Evolutionary conservation across 2,113 vertebrate species (phyloP), one percentile per base, ranked within the genome.

Genomic region (Gymnobelideus leadbeateri): DNA sequence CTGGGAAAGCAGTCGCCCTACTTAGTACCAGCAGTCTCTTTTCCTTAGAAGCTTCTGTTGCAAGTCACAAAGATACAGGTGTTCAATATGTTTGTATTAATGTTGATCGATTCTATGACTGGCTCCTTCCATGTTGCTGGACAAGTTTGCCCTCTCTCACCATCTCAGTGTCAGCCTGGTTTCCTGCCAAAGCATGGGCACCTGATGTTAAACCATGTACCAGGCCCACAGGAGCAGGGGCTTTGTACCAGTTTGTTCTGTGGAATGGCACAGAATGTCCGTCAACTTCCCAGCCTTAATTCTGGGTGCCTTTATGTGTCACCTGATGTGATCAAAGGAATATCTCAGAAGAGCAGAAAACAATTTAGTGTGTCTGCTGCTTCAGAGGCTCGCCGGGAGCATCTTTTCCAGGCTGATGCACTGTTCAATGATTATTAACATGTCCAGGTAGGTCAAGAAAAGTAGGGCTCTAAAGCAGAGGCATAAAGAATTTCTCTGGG

Each of bases 361-460:
- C 26, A 51, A n/a, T 91, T 84, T 92, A 43, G 11, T 43, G 11
- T 43, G 37, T 77, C 19, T 43, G n/a, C 6, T 92, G 55, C 93
- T 89, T 91, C 95, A 43, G 90, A 84, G 52, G 53, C 77, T 84
- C 96, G 92, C 77, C 46, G 47, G 37, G n/a, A 21, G 10, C 50
- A n/a, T 95, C 89, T 49, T 89, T 93, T 84, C 68, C 68, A 84
- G 68, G 68, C 14, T n/a, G 61, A 77, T n/a, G 37, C 61, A 77
- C 4, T n/a, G 61, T 6, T 77, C 37, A 84, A 23, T 84, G n/a
- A 37, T 91, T 51, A n/a, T 8, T 57, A 21, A n/a, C 26, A 50
- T 91, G 92, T 98, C 97, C 96, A 4, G 0, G 0, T 94, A 47
- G 92, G 97, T 97, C 96, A 96, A 25, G 95, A 96, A 95, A 96